Conservation (phyloP, 2,113 vertebrate species). For the Ictalurus punctatus region DNA sequence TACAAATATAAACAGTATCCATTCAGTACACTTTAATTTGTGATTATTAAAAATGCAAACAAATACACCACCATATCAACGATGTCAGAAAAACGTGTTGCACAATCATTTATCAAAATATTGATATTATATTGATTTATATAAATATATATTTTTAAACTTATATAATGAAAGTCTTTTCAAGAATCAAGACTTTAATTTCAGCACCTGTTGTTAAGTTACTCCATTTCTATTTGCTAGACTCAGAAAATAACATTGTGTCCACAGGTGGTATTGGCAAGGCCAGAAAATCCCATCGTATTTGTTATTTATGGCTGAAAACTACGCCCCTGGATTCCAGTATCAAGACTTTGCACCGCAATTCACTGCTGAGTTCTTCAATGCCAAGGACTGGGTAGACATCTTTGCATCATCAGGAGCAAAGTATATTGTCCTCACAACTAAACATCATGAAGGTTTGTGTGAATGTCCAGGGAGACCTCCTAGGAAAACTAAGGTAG, state of each 20-base stretch:
- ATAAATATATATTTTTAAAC: too few relatives aligned
- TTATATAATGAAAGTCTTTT: not conserved
- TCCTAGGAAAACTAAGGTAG: too few relatives aligned
- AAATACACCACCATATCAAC: too few relatives aligned
- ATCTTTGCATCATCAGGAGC: conserved; percentile 87
- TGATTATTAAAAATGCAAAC: too few relatives aligned
- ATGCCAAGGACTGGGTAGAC: conserved; percentile 84
- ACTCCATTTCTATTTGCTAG: not conserved
- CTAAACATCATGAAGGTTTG: conserved; percentile 97
- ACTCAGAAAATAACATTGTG: not conserved
- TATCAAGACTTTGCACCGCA: conserved; percentile 88
- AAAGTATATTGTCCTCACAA: conserved; percentile 92
- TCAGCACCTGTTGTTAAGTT: not conserved
- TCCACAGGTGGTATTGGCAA: conserved; percentile 89
- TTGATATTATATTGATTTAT: too few relatives aligned
- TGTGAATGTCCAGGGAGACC: not conserved
- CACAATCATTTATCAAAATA: too few relatives aligned
- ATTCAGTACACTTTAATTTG: too few relatives aligned
- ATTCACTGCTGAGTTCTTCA: conserved; percentile 91
- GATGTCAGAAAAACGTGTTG: too few relatives aligned
- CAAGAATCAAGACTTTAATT: not conserved
- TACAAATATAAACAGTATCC: too few relatives aligned
- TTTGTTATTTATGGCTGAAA: conserved; percentile 85
- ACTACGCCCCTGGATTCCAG: conserved; percentile 86
- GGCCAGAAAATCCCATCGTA: conserved; percentile 73